Evolutionary conservation across 2,888 invertebrate species (phyloP).

Genomic region (Entomobrya multifasciata): DNA sequence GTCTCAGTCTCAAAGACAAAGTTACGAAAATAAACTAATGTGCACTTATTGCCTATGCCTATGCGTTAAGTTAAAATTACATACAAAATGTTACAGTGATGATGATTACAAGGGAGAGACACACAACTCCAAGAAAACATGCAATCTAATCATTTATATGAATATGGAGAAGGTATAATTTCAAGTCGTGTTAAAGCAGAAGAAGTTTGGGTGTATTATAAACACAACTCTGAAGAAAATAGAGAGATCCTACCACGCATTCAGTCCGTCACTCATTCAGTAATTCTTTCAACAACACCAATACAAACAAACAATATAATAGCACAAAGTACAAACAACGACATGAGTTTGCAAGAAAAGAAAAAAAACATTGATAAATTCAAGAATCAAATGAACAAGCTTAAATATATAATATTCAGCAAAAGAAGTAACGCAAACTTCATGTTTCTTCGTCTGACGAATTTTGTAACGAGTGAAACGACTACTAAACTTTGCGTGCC

Average conservation of each 20-base stretch:
- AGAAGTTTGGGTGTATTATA: slow-evolving; percentile 17
- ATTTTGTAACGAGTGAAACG: no score
- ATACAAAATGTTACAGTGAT: not conserved
- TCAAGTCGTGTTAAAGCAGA: not conserved
- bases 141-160: slow-evolving; percentile 71
- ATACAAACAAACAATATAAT: not conserved
- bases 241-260: slow-evolving; percentile 53
- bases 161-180: slow-evolving; percentile 68
- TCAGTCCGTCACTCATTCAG: slow-evolving; percentile 42
- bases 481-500: not conserved
- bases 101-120: slow-evolving; percentile 52
- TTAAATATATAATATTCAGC: not conserved
- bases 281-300: slow-evolving; percentile 58
- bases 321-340: slow-evolving; percentile 15
- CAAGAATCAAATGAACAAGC: slow-evolving; percentile 27
- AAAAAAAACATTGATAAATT: slow-evolving; percentile 41
- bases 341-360: not conserved
- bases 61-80: no score
- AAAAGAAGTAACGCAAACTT: no score
- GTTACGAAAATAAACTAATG: no score
- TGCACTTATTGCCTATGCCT: no score
- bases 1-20: no score
- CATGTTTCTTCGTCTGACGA: no score
- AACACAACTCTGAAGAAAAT: slow-evolving; percentile 17
- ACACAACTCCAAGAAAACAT: slow-evolving; percentile 55